Conservation (phyloP, 2,797 vertebrate genomes). For the Vireo griseus region DNA sequence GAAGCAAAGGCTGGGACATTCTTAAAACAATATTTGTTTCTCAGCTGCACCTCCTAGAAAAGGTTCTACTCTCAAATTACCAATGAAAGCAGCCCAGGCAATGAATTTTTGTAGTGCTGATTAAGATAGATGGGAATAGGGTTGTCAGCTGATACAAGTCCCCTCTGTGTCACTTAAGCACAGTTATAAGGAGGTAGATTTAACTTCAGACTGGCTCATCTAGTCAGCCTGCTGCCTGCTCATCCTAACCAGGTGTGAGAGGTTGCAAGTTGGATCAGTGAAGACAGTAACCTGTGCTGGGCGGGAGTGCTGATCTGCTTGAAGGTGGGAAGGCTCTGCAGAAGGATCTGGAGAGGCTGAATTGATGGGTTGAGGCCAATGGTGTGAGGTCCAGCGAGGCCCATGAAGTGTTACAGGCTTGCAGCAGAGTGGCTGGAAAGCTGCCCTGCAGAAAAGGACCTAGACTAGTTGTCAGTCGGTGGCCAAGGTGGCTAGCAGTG, state of each 20-base stretch:
- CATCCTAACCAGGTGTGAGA: background rate
- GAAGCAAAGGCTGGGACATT: background rate
- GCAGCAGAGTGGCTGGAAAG: background rate
- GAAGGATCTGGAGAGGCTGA: background rate
- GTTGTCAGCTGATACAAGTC: background rate
- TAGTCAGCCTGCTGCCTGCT: background rate
- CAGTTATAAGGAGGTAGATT: background rate
- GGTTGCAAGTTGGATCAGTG: background rate
- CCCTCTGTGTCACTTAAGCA: background rate
- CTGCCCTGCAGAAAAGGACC: background rate
- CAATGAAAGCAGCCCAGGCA: background rate
- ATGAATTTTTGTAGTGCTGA: background rate
- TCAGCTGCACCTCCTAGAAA: background rate
- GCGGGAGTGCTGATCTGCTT: rapidly evolving
- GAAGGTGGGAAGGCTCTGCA: background rate
- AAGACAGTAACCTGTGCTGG: background rate
- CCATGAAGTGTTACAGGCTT: rapidly evolving
- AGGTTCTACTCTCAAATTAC: background rate
- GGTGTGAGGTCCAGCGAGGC: background rate
- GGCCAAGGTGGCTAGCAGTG: background rate
- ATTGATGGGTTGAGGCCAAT: rapidly evolving
- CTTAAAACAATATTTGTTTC: background rate
- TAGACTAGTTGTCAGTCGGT: rapidly evolving
- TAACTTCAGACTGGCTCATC: background rate
- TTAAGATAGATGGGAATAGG: background rate